Evolutionary conservation across 2,113 vertebrate species (phyloP).

Genomic region (Hydropotes inermis): DNA sequence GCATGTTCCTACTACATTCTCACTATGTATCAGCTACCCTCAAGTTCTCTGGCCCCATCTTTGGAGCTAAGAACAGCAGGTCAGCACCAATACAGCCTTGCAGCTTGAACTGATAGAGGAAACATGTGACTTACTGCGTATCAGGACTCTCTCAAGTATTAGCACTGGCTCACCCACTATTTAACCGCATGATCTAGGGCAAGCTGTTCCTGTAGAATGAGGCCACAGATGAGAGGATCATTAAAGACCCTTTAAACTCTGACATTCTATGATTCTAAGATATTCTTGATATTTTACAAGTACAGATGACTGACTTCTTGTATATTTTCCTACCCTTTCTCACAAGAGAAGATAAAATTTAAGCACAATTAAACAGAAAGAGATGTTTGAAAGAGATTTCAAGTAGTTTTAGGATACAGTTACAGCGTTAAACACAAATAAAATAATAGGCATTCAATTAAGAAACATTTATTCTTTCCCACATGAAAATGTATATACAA

Average conservation of each 20-base stretch:
- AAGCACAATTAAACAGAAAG: neutral
- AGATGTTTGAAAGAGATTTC: constrained; percentile 33
- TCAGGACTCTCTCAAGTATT: neutral
- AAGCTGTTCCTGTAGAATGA: neutral
- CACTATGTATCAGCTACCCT: neutral
- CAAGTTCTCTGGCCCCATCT: neutral
- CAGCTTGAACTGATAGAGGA: neutral
- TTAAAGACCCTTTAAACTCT: neutral
- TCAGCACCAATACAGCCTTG: neutral
- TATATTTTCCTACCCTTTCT: neutral
- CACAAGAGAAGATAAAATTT: neutral
- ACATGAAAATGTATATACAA: constrained; percentile 1
- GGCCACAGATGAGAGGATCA: neutral
- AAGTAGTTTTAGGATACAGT: constrained; percentile 28
- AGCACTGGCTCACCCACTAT: neutral
- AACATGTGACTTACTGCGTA: neutral
- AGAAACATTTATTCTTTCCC: constrained; percentile 56
- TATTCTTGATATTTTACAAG: neutral
- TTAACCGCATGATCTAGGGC: neutral
- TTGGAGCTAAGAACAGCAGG: neutral
- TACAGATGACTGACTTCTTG: neutral
- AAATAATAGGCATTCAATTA: constrained; percentile 8
- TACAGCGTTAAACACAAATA: neutral
- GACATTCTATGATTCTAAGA: neutral
- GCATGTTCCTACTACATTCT: neutral